A percentile compares a stretch with the other conserved stretches of the same genome.
These are phyloP conservation scores for Cyprinodon brontotheroides DNA, from an alignment of 2,113 vertebrate species.

Conservation along the genomic window DNA sequence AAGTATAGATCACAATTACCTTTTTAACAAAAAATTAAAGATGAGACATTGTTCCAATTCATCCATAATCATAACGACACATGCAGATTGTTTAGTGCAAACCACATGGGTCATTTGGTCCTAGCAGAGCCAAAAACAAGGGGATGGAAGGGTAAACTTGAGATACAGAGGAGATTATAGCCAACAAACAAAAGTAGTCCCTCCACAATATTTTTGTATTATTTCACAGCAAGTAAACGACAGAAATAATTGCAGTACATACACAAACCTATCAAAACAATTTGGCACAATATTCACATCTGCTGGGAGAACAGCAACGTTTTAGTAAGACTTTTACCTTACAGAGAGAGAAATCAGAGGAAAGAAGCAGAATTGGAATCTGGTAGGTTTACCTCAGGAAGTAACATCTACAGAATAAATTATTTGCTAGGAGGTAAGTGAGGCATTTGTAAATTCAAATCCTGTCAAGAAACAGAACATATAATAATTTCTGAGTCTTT, in stretches of 20 bases:
- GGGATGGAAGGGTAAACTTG: background rate
- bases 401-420: background rate
- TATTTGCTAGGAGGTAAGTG: conserved; percentile 4
- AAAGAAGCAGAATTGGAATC: conserved; percentile 15
- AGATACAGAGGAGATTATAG: conserved; percentile 49
- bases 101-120: conserved; percentile 56
- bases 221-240: conserved; percentile 43
- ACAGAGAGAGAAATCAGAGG: conserved; percentile 6
- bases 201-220: conserved; percentile 31
- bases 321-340: background rate
- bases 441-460: conserved; percentile 12
- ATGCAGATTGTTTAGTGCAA: background rate
- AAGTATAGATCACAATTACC: conserved; percentile 2
- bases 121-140: conserved; percentile 20
- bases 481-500: conserved; percentile 12
- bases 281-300: conserved; percentile 55
- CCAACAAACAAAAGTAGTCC: conserved; percentile 42
- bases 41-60: conserved; percentile 7
- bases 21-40: conserved; percentile 5
- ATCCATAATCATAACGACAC: conserved; percentile 1
- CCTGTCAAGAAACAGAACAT: conserved; percentile 10
- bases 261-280: conserved; percentile 29
- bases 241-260: conserved; percentile 32
- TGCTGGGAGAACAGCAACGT: conserved; percentile 35
- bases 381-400: background rate